A percentile compares a stretch with the other conserved stretches of the same genome.
Evolutionary conservation across 2,113 vertebrate genomes (phyloP).

Genomic region (Malurus cyaneus): DNA sequence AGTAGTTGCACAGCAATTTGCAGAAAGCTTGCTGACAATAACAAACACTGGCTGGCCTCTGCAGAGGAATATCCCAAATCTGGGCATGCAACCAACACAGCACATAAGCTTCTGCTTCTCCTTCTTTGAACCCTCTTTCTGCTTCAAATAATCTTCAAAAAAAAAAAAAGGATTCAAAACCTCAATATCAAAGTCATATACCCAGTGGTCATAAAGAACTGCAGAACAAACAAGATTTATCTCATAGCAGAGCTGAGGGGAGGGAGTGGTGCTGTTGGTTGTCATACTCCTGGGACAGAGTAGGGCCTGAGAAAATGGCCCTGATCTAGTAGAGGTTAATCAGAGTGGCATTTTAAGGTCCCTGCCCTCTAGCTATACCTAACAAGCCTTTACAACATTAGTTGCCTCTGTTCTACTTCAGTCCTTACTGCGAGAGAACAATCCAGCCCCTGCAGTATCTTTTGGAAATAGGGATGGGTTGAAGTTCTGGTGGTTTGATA

Average conservation of each 20-base stretch:
- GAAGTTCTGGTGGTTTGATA: neutral
- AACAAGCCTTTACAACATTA: neutral
- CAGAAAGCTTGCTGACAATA: neutral
- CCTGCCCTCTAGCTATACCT: neutral
- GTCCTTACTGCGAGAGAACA: neutral
- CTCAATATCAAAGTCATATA: neutral
- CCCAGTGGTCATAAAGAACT: neutral
- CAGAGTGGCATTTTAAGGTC: neutral
- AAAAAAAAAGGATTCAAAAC: neutral
- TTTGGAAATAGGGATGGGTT: neutral
- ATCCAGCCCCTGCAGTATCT: neutral
- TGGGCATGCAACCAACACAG: neutral
- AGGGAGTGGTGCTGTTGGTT: neutral
- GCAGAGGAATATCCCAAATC: neutral
- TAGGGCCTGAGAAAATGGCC: neutral
- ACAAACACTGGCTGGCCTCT: neutral
- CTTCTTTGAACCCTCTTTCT: neutral
- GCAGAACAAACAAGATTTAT: neutral
- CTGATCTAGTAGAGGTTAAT: neutral
- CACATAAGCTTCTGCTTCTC: neutral
- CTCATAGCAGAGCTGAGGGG: neutral
- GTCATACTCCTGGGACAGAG: neutral
- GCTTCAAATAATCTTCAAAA: neutral
- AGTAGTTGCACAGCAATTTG: neutral
- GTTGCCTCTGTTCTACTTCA: neutral